Percentiles rank a stretch among this genome's conserved stretches.
These are phyloP conservation scores for Camponotus floridanus DNA, from an alignment of 1,140 invertebrate species.

Conservation along the genomic window DNA sequence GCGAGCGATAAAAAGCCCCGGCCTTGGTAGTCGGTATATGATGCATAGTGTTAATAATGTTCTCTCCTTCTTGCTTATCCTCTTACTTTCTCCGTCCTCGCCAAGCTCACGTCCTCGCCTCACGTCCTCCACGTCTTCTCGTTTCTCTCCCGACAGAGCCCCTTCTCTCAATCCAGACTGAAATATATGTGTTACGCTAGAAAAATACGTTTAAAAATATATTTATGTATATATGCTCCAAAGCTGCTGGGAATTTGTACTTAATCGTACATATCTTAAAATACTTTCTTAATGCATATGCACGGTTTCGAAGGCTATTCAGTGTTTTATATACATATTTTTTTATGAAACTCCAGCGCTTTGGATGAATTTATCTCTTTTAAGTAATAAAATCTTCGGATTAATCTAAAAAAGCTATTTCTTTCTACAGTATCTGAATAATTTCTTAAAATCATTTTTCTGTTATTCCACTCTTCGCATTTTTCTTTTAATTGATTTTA, in stretches of 20 bases:
- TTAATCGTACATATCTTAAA: conserved; percentile 8
- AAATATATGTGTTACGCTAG: background rate
- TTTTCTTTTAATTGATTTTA: background rate
- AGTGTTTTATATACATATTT: background rate
- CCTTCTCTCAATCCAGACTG: conserved; percentile 9
- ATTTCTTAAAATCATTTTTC: conserved; percentile 9
- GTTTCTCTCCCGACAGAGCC: background rate
- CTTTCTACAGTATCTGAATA: background rate
- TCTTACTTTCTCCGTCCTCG: background rate
- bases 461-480: background rate
- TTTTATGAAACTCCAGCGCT: background rate
- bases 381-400: background rate
- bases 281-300: background rate
- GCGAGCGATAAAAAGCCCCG: conserved; percentile 75
- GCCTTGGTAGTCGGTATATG: conserved; percentile 64
- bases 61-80: conserved; percentile 55
- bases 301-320: background rate
- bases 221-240: background rate
- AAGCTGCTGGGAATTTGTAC: background rate
- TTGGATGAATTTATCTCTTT: background rate
- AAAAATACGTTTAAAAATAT: conserved; percentile 3
- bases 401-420: conserved; percentile 1
- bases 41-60: conserved; percentile 81
- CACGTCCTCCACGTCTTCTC: background rate
- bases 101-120: conserved; percentile 15